phyloP scores from a whole-genome alignment of 2,888 invertebrate genomes.

The Nemoura dubitans region DNA sequence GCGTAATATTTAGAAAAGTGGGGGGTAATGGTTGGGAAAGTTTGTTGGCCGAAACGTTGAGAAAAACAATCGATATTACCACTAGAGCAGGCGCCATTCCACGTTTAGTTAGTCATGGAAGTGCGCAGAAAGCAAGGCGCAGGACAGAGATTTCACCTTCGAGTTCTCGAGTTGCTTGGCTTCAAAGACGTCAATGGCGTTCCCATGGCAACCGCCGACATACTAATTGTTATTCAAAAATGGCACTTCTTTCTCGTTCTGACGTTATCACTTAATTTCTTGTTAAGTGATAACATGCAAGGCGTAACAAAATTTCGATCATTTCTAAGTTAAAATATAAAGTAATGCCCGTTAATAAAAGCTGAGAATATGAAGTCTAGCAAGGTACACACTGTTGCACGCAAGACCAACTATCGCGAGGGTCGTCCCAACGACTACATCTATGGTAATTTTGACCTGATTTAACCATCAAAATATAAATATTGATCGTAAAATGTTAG shows the following conservation, averaged over 20 bases:
- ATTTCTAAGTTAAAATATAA: conserved; percentile 4
- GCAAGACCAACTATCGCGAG: conserved; percentile 15
- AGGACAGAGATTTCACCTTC: not conserved
- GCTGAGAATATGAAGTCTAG: conserved; percentile 12
- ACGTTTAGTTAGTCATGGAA: not conserved
- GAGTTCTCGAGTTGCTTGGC: not conserved
- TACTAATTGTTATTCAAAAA: not conserved
- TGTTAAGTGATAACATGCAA: not conserved
- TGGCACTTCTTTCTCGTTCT: conserved; percentile 10
- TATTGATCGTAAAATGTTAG: conserved; percentile 3
- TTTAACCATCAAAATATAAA: not conserved
- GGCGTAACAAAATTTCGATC: not conserved
- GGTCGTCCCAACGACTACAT: conserved; percentile 19
- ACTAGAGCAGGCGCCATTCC: not conserved
- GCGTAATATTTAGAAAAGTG: too few relatives aligned
- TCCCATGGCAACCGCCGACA: not conserved
- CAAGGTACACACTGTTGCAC: not conserved
- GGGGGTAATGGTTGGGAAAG: not conserved
- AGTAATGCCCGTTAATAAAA: not conserved
- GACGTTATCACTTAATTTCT: not conserved
- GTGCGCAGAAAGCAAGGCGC: not conserved
- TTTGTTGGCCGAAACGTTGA: too few relatives aligned
- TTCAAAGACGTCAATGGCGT: conserved; percentile 7
- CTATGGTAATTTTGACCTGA: conserved; percentile 30
- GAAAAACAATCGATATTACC: not conserved